A percentile compares a stretch with the other conserved stretches of the same genome.
phyloP scores from a whole-genome alignment of 2,888 invertebrate species.

The Gymnosoma rotundatum region DNA sequence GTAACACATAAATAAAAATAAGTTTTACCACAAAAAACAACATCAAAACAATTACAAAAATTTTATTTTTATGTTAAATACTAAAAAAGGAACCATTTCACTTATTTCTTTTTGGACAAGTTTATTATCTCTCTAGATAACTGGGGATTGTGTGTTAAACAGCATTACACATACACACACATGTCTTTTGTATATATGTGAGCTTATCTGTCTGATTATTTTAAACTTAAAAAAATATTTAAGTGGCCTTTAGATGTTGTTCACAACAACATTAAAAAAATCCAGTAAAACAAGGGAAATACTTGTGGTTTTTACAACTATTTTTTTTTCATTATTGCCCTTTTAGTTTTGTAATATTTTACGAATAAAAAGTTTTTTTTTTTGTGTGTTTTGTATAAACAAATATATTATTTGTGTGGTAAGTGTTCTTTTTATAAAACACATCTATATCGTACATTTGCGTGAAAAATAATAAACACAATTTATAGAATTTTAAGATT shows the following conservation, averaged over 20 bases:
- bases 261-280: slow-evolving; percentile 26
- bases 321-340: slow-evolving; percentile 44
- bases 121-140: slow-evolving; percentile 14
- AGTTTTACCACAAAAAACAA: slow-evolving; percentile 17
- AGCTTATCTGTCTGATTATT: slow-evolving; percentile 15
- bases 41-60: slow-evolving; percentile 45
- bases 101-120: slow-evolving; percentile 1
- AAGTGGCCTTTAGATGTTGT: slow-evolving; percentile 54
- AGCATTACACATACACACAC: neutral
- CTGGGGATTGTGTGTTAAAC: neutral
- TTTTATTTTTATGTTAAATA: slow-evolving; percentile 30
- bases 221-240: slow-evolving; percentile 39
- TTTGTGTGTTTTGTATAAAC: neutral
- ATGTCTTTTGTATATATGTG: neutral
- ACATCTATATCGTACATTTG: neutral
- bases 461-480: no score
- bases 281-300: slow-evolving; percentile 38
- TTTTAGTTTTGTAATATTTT: slow-evolving; percentile 46
- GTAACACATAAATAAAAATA: slow-evolving; percentile 1
- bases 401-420: neutral
- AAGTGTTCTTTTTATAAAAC: no score
- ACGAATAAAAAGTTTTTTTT: neutral
- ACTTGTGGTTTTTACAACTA: slow-evolving; percentile 52
- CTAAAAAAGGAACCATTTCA: neutral
- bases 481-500: no score